Conservation (phyloP, 1,140 invertebrate species). For the Dinothrombium tinctorium region DNA sequence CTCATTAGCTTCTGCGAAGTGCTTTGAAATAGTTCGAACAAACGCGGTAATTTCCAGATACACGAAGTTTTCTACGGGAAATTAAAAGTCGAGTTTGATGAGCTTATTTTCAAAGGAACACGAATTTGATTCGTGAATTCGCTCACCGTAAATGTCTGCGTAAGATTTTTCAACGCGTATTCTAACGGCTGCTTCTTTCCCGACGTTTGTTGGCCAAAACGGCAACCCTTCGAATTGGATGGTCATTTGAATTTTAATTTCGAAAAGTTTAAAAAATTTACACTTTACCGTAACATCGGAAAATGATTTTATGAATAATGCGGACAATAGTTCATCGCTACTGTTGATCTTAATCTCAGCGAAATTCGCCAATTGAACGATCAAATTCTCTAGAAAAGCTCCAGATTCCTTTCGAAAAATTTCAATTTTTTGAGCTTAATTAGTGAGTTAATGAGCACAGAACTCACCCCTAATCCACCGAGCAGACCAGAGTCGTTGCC, state of each 20-base stretch:
- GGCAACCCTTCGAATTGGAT: too few relatives aligned
- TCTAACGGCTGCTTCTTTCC: neutral
- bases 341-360: constrained; percentile 6
- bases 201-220: too few relatives aligned
- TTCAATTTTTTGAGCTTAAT: neutral
- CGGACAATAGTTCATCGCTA: constrained; percentile 7
- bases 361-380: constrained; percentile 9
- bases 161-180: neutral
- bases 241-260: neutral
- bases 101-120: neutral
- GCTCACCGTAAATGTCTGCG: neutral
- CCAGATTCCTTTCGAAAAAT: constrained; percentile 3
- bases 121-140: neutral
- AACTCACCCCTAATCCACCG: neutral
- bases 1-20: constrained; percentile 5
- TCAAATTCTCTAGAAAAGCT: constrained; percentile 5
- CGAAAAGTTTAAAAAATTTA: neutral
- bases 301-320: constrained; percentile 10
- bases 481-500: neutral
- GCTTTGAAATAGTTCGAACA: constrained; percentile 9
- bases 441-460: neutral
- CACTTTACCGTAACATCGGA: constrained; percentile 10
- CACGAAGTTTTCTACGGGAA: constrained; percentile 7
- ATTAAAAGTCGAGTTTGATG: neutral
- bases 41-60: constrained; percentile 7